Percentiles rank a stretch among this genome's conserved stretches.
These are phyloP conservation scores for Cephus pulcher DNA, from an alignment of 2,888 invertebrate genomes.

Conservation along the genomic window DNA sequence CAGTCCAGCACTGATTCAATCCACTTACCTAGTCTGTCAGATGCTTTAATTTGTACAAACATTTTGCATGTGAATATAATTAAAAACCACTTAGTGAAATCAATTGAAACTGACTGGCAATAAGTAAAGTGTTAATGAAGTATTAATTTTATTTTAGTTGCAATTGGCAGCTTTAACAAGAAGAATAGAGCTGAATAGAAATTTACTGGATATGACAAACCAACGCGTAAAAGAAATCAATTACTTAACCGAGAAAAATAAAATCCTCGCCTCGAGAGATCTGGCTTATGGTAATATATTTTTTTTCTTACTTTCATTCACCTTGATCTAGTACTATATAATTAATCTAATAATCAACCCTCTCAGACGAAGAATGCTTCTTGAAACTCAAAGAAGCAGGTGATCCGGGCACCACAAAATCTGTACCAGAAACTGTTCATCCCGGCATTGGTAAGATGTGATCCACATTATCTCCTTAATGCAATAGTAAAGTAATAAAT, in stretches of 20 bases:
- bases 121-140: not conserved
- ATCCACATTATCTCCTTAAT: not conserved
- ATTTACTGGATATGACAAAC: constrained; percentile 67
- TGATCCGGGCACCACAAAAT: constrained; percentile 2
- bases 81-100: too few relatives aligned
- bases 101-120: not conserved
- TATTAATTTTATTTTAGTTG: constrained; percentile 22
- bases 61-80: too few relatives aligned
- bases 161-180: constrained; percentile 68
- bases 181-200: constrained; percentile 67
- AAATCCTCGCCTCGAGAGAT: constrained; percentile 25
- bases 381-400: constrained; percentile 16
- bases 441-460: constrained; percentile 31
- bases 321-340: not conserved
- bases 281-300: constrained; percentile 29
- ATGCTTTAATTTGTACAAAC: too few relatives aligned
- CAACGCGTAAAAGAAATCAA: constrained; percentile 67
- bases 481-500: not conserved
- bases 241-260: constrained; percentile 66
- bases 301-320: not conserved
- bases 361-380: constrained; percentile 25
- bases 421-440: constrained; percentile 18
- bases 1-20: too few relatives aligned
- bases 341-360: not conserved
- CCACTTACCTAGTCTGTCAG: too few relatives aligned